A percentile compares a stretch with the other conserved stretches of the same genome.
phyloP scores from a whole-genome alignment of 2,888 invertebrate species.

The Apantesis nais region DNA sequence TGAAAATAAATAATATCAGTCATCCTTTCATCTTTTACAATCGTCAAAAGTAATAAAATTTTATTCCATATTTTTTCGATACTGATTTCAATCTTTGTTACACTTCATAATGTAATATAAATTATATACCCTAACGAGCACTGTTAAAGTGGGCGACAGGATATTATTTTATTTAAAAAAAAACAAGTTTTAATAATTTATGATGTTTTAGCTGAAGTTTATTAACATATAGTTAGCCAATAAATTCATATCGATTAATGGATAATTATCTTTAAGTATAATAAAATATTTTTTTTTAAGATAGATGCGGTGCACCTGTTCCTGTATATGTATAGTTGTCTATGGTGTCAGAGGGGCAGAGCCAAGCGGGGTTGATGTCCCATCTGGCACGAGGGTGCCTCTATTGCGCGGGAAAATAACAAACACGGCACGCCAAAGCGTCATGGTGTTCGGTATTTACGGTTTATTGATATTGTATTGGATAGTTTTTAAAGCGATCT shows the following conservation, averaged over 20 bases:
- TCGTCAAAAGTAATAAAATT: too few relatives aligned
- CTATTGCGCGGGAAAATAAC: slow-evolving; percentile 30
- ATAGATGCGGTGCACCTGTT: slow-evolving; percentile 41
- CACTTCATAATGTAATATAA: too few relatives aligned
- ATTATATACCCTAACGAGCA: too few relatives aligned
- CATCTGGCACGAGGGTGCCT: slow-evolving; percentile 49
- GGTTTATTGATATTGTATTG: slow-evolving; percentile 21
- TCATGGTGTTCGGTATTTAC: slow-evolving; percentile 12
- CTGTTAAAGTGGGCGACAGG: too few relatives aligned
- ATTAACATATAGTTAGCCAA: too few relatives aligned
- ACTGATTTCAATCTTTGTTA: too few relatives aligned
- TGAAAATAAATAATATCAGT: too few relatives aligned
- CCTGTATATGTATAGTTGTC: slow-evolving; percentile 18
- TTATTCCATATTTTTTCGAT: too few relatives aligned
- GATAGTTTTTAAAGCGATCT: slow-evolving; percentile 19
- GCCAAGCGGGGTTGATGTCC: slow-evolving; percentile 38
- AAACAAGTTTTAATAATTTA: too few relatives aligned
- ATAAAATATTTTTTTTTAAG: slow-evolving; percentile 28
- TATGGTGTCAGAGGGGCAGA: slow-evolving; percentile 33
- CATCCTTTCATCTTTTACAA: too few relatives aligned
- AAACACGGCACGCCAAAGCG: slow-evolving; percentile 29
- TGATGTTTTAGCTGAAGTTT: too few relatives aligned
- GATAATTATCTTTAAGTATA: not conserved
- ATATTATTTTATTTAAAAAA: too few relatives aligned
- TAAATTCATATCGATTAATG: not conserved